A percentile compares a stretch with the other conserved stretches of the same genome.
phyloP scores from a whole-genome alignment of 1,140 invertebrate species.

The Metaphire vulgaris region DNA sequence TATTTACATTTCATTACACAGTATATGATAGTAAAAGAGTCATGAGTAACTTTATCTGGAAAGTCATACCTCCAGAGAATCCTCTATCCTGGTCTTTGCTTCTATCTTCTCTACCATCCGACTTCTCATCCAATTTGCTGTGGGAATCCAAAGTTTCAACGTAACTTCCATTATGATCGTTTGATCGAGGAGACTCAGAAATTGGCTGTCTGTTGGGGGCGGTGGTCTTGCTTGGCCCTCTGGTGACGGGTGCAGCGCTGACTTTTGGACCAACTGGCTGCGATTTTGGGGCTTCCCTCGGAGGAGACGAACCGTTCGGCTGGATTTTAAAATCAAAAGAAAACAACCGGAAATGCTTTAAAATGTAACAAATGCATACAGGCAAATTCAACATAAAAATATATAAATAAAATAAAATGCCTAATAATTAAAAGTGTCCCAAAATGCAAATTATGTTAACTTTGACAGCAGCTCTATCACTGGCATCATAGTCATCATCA shows the following conservation, averaged over 20 bases:
- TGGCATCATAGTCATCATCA: background rate
- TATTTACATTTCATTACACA: too few relatives aligned
- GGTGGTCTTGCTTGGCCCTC: background rate
- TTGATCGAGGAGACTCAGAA: background rate
- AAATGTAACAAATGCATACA: too few relatives aligned
- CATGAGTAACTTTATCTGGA: too few relatives aligned
- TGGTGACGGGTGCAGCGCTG: background rate
- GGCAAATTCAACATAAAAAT: too few relatives aligned
- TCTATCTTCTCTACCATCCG: background rate
- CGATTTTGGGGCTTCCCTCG: background rate
- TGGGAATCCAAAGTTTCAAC: conserved; percentile 17
- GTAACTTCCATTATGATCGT: conserved; percentile 18
- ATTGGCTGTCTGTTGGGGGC: background rate
- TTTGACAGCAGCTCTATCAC: too few relatives aligned
- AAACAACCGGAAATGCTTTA: too few relatives aligned
- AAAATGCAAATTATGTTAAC: too few relatives aligned
- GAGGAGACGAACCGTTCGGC: background rate
- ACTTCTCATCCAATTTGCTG: conserved; percentile 9
- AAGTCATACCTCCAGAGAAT: background rate
- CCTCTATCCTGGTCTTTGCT: background rate
- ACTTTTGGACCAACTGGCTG: too few relatives aligned
- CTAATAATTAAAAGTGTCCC: background rate
- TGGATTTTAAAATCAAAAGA: too few relatives aligned
- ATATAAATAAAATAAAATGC: background rate
- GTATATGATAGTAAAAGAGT: too few relatives aligned